Conservation (phyloP, 2,888 invertebrate genomes). For the Cheilosia variabilis region DNA sequence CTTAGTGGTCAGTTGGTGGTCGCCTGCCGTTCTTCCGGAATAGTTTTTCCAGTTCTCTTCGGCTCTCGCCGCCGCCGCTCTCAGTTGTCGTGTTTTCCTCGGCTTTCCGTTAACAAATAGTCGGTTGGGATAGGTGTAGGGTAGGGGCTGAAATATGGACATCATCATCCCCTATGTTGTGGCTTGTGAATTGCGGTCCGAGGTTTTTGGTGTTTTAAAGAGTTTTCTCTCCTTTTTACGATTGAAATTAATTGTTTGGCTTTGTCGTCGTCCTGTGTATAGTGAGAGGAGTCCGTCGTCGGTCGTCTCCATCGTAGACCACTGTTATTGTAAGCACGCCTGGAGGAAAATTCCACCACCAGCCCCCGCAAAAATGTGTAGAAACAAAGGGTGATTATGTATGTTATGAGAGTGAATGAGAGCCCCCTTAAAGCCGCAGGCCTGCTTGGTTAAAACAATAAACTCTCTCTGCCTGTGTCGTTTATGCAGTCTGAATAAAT, state of each 20-base stretch:
- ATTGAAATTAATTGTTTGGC: slow-evolving; percentile 74
- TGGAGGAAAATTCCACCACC: slow-evolving; percentile 24
- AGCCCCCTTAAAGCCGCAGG: slow-evolving; percentile 6
- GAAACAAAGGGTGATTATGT: slow-evolving; percentile 46
- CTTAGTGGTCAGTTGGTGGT: slow-evolving; percentile 75
- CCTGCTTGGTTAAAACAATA: slow-evolving; percentile 33
- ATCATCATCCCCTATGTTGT: slow-evolving; percentile 61
- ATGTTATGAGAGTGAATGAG: too few species aligned
- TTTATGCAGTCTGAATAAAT: slow-evolving; percentile 30
- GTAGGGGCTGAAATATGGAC: slow-evolving; percentile 28
- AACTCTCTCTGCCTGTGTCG: slow-evolving; percentile 17
- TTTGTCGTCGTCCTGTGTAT: slow-evolving; percentile 46
- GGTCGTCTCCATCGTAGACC: slow-evolving; percentile 15
- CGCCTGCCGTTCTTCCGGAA: slow-evolving; percentile 64
- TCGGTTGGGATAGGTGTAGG: slow-evolving; percentile 33
- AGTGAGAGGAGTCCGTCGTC: not conserved
- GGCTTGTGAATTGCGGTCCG: slow-evolving; percentile 72
- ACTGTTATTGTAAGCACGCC: slow-evolving; percentile 42
- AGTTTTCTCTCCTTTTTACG: slow-evolving; percentile 59
- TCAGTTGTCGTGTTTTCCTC: slow-evolving; percentile 48
- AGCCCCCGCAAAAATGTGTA: not conserved
- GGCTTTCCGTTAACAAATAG: slow-evolving; percentile 69
- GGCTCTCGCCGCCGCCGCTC: slow-evolving; percentile 9
- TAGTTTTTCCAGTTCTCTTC: slow-evolving; percentile 29
- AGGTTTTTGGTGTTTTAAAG: slow-evolving; percentile 54